A percentile compares a stretch with the other conserved stretches of the same genome.
Evolutionary conservation across 1,140 invertebrate species (phyloP).

Genomic region (Conopomorpha cramerella): DNA sequence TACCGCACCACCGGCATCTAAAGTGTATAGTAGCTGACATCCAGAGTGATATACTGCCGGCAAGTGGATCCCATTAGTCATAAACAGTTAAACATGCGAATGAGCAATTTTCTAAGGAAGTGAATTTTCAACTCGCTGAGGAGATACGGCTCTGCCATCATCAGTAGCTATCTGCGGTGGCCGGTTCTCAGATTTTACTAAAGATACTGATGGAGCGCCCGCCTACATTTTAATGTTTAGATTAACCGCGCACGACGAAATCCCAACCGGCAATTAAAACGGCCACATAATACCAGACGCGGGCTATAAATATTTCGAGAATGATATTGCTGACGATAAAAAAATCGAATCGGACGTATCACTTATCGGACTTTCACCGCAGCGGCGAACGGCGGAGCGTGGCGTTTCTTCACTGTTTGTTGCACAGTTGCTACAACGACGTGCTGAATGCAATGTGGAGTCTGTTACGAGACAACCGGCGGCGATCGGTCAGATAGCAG

Average conservation of each 20-base stretch:
- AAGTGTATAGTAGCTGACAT: constrained; percentile 3
- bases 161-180: neutral
- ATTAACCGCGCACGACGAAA: too few relatives aligned
- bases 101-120: constrained; percentile 18
- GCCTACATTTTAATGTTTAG: too few relatives aligned
- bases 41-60: constrained; percentile 1
- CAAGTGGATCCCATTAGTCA: constrained; percentile 6
- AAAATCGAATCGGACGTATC: too few relatives aligned
- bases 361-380: constrained; percentile 8
- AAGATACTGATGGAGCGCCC: too few relatives aligned
- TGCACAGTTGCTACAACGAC: neutral
- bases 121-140: constrained; percentile 11
- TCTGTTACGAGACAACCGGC: neutral
- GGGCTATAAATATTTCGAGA: too few relatives aligned
- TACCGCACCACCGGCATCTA: constrained; percentile 16
- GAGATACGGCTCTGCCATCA: constrained; percentile 7
- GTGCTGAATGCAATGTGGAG: neutral
- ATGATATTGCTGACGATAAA: too few relatives aligned
- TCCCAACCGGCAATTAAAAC: too few relatives aligned
- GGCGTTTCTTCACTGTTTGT: too few relatives aligned
- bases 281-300: too few relatives aligned
- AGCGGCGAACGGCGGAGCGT: constrained; percentile 1
- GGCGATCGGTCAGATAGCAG: constrained; percentile 13
- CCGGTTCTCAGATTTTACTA: too few relatives aligned
- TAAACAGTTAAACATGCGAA: constrained; percentile 11